Evolutionary conservation across 1,140 invertebrate genomes (phyloP), one percentile per base, ranked within the genome.

Genomic region (Goniozus legneri): DNA sequence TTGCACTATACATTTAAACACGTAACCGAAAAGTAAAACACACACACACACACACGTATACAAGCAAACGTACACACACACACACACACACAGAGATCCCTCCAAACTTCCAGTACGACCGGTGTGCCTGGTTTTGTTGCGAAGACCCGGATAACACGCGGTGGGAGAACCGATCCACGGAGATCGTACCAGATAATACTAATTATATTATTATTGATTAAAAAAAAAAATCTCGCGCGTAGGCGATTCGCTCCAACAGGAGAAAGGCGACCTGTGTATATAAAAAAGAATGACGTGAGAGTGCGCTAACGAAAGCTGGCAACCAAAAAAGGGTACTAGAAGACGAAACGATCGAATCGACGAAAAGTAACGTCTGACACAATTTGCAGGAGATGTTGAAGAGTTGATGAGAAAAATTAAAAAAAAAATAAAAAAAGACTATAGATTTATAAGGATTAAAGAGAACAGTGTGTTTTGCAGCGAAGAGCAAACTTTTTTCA

Each of bases 101-200:
- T 31, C 4, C 39, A 18, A 27, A 32, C 18, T 43, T 43, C 31
- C 24, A 19, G 14, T 30, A 27, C n/a, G n/a, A n/a, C n/a, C n/a
- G n/a, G n/a, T n/a, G n/a, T n/a, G n/a, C n/a, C n/a, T n/a, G n/a
- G n/a, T n/a, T n/a, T n/a, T n/a, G n/a, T n/a, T n/a, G n/a, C n/a
- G n/a, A n/a, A 40, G 12, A n/a, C 22, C 7, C 27, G 22, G 21
- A 18, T 20, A 14, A 39, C 27, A 42, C 21, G 37, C 30, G 41
- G 38, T 44, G 49, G 57, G 59, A 57, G 56, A 61, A 58, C 59
- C 54, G 19, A 32, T 52, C 61, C 56, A 59, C 56, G 67, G 67
- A 56, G 56, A 71, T 68, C 55, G 62, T 68, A 64, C 56, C 58
- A 67, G 58, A 67, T 70, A 70, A 72, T 68, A 69, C 58, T 70